A percentile compares a stretch with the other conserved stretches of the same genome.
These are phyloP conservation scores for Blastomussa wellsi DNA, from an alignment of 92 coral and sea anemone genomes.

Conservation along the genomic window DNA sequence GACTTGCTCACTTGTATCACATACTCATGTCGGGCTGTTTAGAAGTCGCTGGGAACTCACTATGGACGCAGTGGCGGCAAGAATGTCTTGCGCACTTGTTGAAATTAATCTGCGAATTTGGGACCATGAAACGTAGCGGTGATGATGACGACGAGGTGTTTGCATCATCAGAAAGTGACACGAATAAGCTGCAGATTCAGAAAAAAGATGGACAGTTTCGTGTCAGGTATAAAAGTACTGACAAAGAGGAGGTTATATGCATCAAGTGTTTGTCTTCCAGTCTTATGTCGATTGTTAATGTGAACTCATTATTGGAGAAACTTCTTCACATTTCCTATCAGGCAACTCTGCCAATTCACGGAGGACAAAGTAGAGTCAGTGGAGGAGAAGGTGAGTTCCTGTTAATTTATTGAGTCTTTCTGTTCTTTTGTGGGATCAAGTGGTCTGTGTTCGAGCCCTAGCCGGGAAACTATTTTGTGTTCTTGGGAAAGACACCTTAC, in stretches of 20 bases:
- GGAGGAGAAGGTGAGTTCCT: constrained; percentile 77
- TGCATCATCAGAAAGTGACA: constrained; percentile 54
- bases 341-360: constrained; percentile 77
- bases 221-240: constrained; percentile 95
- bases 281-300: constrained; percentile 75
- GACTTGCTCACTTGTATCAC: constrained; percentile 77
- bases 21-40: constrained; percentile 87
- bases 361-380: constrained; percentile 64
- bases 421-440: no score
- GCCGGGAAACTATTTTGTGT: no score
- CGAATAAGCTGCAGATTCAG: constrained; percentile 62
- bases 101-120: constrained; percentile 92
- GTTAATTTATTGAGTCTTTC: background rate
- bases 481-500: no score
- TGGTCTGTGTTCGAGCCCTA: no score
- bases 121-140: constrained; percentile 75
- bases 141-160: constrained; percentile 88
- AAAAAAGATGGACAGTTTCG: constrained; percentile 86
- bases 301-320: constrained; percentile 69
- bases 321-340: constrained; percentile 75
- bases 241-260: constrained; percentile 89
- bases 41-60: constrained; percentile 61
- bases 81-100: constrained; percentile 90
- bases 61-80: constrained; percentile 98
- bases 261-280: constrained; percentile 90